Conservation (phyloP, 23 tunicate species). For the Halocynthia roretzi region DNA sequence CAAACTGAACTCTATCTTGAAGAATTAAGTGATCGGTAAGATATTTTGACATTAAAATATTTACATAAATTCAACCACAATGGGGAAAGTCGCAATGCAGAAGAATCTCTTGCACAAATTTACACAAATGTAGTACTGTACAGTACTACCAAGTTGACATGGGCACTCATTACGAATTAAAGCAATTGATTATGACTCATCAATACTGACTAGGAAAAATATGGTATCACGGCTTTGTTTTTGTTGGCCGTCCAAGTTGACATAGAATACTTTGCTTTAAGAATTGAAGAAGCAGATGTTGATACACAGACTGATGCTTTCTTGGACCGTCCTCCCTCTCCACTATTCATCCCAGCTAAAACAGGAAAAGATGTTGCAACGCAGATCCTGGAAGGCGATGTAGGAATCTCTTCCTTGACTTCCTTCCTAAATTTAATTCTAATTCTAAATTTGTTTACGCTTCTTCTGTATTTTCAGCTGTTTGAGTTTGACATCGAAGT, state of each 20-base stretch:
- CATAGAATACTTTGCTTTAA: neutral
- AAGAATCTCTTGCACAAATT: too few relatives aligned
- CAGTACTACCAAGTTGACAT: too few relatives aligned
- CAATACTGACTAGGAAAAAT: too few relatives aligned
- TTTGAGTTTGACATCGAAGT: conserved; percentile 96
- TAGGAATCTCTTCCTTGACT: conserved; percentile 4
- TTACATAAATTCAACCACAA: too few relatives aligned
- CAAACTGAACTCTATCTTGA: conserved; percentile 93
- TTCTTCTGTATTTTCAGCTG: conserved; percentile 21
- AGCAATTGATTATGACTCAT: too few relatives aligned
- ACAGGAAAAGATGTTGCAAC: conserved; percentile 90
- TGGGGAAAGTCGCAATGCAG: too few relatives aligned
- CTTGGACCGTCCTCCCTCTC: conserved; percentile 93
- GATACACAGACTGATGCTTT: conserved; percentile 91
- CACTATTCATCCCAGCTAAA: conserved; percentile 88
- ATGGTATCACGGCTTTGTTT: too few relatives aligned
- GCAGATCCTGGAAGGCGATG: conserved; percentile 80
- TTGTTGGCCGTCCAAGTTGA: too few relatives aligned
- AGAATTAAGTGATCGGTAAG: conserved; percentile 70
- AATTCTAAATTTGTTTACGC: neutral
- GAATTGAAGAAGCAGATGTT: conserved; percentile 97
- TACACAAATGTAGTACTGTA: too few relatives aligned
- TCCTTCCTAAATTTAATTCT: neutral
- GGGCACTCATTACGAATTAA: too few relatives aligned
- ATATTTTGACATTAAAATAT: neutral